phyloP scores from a whole-genome alignment of 2,113 vertebrate species.

The Gallinago paraguaiae region DNA sequence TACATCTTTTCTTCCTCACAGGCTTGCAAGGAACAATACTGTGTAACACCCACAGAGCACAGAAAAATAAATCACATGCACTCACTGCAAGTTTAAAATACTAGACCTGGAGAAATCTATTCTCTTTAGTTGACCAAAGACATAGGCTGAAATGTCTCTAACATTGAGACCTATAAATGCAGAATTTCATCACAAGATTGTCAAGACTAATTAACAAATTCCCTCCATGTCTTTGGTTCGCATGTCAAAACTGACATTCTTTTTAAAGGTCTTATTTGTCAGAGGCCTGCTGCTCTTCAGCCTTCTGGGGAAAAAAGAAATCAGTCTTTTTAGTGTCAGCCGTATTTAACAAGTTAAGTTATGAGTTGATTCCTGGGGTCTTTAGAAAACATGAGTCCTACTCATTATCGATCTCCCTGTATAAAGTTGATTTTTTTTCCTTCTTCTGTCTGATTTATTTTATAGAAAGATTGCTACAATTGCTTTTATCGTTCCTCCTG shows the following conservation, averaged over 20 bases:
- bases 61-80: neutral
- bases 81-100: neutral
- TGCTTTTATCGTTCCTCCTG: slow-evolving; percentile 20
- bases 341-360: slow-evolving; percentile 19
- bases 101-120: neutral
- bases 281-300: neutral
- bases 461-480: neutral
- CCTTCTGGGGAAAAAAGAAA: neutral
- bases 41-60: neutral
- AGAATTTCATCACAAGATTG: neutral
- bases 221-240: neutral
- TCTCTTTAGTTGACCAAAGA: neutral
- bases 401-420: slow-evolving; percentile 7
- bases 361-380: neutral
- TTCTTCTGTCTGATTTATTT: slow-evolving; percentile 28
- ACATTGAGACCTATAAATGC: neutral
- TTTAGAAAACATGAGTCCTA: slow-evolving; percentile 8
- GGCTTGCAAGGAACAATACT: neutral
- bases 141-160: neutral
- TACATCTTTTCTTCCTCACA: neutral
- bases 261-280: slow-evolving; percentile 13
- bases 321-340: neutral
- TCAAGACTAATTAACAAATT: neutral
- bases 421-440: neutral
- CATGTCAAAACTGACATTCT: slow-evolving; percentile 11